Base-by-base conservation (phyloP, 2,888 invertebrate genomes). In the Heliconius hortense region DNA sequence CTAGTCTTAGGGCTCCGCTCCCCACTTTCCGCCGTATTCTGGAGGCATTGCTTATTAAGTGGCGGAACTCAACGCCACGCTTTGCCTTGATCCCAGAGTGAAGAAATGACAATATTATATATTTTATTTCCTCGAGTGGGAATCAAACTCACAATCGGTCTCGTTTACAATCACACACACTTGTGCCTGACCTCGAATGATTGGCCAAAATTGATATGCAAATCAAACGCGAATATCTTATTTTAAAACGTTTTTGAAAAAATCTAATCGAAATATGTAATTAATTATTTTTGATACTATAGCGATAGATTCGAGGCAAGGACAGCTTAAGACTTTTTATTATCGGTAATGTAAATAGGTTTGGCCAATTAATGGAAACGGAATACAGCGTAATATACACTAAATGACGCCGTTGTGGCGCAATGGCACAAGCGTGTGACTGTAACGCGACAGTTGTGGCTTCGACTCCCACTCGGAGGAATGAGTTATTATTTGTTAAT, bases 191-290 rank as follows among this genome's bases (percentile, higher is more conserved):
- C 48, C 48, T 48, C 48, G 48, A 48, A 21, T 48, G 48, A 48
- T 21, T 48, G 7, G 48, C 18, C 48, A 21, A 48, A 48, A 21
- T 7, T 2, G 21, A 48, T 48, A 56, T 56, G n/a, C n/a, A 56
- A 56, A 56, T n/a, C 8, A 56, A 56, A 24, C 59, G 13, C 63
- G 31, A n/a, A 66, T 8, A 43, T 43, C 35, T 5, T 24, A 66
- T 66, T 66, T 26, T 5, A 66, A 66, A 66, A 66, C n/a, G 39
- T 24, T 66, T 66, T 66, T 43, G 24, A 66, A 66, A 43, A 66
- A 66, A 24, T 24, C 39, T 13, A 18, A 66, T 39, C 39, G 43
- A 39, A 24, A 66, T 66, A 63, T 8, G 21, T 11, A 24, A 66
- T 7, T n/a, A 26, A 35, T 64, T 64, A 39, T 24, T 43, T 66